phyloP scores from a whole-genome alignment of 2,888 invertebrate species.

The Polia nebulosa region DNA sequence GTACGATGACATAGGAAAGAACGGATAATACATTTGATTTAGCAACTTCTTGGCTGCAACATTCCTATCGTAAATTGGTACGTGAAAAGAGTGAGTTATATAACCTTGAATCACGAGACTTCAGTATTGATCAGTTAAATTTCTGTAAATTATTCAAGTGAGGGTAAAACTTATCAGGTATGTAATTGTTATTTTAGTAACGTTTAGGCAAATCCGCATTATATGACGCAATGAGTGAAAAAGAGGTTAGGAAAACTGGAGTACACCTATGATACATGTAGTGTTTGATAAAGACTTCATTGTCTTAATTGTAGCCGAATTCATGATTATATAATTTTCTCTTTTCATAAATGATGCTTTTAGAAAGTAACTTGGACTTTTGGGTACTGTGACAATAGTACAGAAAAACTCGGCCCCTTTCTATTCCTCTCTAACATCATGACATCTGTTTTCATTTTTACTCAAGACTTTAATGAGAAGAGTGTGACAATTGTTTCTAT shows the following conservation, averaged over 20 bases:
- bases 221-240: slow-evolving; percentile 57
- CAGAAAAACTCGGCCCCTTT: slow-evolving; percentile 46
- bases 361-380: slow-evolving; percentile 55
- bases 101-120: slow-evolving; percentile 91
- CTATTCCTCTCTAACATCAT: slow-evolving; percentile 39
- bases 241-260: slow-evolving; percentile 65
- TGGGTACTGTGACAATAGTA: slow-evolving; percentile 27
- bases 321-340: slow-evolving; percentile 43
- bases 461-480: not conserved
- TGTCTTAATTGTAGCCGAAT: slow-evolving; percentile 1
- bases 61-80: slow-evolving; percentile 73
- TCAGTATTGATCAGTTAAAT: slow-evolving; percentile 84
- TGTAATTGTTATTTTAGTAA: slow-evolving; percentile 54
- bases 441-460: slow-evolving; percentile 38
- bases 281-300: slow-evolving; percentile 11
- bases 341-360: slow-evolving; percentile 14
- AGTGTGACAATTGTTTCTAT: not conserved
- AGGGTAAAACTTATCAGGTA: slow-evolving; percentile 71
- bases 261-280: slow-evolving; percentile 24
- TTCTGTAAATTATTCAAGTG: slow-evolving; percentile 69
- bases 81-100: slow-evolving; percentile 87
- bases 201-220: slow-evolving; percentile 27
- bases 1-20: slow-evolving; percentile 55
- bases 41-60: slow-evolving; percentile 66
- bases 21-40: slow-evolving; percentile 48